These are phyloP conservation scores for Ciconia stormi DNA, from an alignment of 2,113 vertebrate species.

Conservation along the genomic window DNA sequence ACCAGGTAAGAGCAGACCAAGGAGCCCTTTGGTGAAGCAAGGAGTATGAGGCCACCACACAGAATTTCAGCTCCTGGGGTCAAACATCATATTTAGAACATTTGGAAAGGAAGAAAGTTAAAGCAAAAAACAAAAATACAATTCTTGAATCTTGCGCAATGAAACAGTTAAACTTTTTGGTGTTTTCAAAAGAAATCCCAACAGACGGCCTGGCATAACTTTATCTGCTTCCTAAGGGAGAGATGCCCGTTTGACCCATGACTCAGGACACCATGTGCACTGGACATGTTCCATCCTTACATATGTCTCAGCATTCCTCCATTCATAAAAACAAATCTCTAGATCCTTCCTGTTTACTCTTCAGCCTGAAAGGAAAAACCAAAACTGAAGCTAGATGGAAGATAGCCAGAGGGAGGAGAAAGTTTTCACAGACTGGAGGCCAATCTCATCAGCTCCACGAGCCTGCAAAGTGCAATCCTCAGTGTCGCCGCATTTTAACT, in stretches of 20 bases:
- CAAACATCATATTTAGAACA: conserved; percentile 67
- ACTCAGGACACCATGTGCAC: conserved; percentile 45
- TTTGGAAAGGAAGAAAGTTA: conserved; percentile 58
- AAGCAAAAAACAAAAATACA: conserved; percentile 47
- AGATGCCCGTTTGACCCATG: conserved; percentile 22
- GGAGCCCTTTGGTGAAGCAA: conserved; percentile 51
- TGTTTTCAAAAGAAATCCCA: conserved; percentile 71
- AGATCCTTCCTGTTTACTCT: conserved; percentile 69
- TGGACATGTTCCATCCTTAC: conserved; percentile 36
- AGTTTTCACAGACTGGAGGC: conserved; percentile 65
- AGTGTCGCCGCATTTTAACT: conserved; percentile 97
- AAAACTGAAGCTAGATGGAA: conserved; percentile 69
- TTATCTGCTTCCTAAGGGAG: conserved; percentile 56
- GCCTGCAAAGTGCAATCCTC: conserved; percentile 65
- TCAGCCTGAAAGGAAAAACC: conserved; percentile 70
- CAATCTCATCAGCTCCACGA: conserved; percentile 40
- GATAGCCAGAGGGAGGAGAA: conserved; percentile 61
- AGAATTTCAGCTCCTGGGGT: conserved; percentile 22
- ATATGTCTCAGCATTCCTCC: conserved; percentile 51
- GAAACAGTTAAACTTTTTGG: conserved; percentile 69
- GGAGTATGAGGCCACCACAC: neutral
- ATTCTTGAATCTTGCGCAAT: conserved; percentile 55
- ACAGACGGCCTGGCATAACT: conserved; percentile 58
- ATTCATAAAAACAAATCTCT: conserved; percentile 57
- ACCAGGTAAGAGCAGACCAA: conserved; percentile 3